phyloP scores from a whole-genome alignment of 2,113 vertebrate species.

The Zootoca vivipara region DNA sequence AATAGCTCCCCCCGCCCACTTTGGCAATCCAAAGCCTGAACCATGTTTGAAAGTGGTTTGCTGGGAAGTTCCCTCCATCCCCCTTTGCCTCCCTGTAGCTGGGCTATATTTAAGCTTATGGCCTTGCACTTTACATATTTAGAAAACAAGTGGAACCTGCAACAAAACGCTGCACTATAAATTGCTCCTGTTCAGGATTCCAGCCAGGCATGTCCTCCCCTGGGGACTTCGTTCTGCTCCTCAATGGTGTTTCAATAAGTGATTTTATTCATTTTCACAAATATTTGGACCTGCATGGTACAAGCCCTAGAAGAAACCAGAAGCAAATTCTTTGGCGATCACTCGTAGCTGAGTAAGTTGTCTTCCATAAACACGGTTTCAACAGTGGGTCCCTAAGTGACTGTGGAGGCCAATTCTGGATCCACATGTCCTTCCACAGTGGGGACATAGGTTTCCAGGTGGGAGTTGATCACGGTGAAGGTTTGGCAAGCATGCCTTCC shows the following conservation, averaged over 20 bases:
- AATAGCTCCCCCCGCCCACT: not conserved
- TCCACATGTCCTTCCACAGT: too few species aligned
- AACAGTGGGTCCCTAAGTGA: too few species aligned
- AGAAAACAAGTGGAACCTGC: not conserved
- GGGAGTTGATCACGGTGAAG: too few species aligned
- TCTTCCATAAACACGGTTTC: too few species aligned
- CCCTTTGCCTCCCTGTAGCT: not conserved
- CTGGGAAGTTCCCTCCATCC: not conserved
- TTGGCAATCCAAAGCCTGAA: not conserved
- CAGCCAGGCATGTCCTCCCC: not conserved
- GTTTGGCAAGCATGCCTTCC: too few species aligned
- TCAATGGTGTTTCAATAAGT: not conserved
- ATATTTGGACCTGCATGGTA: not conserved
- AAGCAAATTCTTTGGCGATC: too few species aligned
- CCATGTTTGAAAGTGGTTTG: not conserved
- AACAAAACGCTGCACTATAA: not conserved
- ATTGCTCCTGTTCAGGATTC: not conserved
- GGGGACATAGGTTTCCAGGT: too few species aligned
- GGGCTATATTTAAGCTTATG: not conserved
- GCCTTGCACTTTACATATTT: not conserved
- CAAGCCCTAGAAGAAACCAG: too few species aligned
- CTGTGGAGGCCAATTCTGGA: too few species aligned
- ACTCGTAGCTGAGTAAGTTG: too few species aligned
- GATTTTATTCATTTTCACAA: not conserved
- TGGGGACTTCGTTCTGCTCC: not conserved